These are phyloP conservation scores for Octopus bimaculoides DNA, from an alignment of 1,140 invertebrate genomes.

Conservation along the genomic window DNA sequence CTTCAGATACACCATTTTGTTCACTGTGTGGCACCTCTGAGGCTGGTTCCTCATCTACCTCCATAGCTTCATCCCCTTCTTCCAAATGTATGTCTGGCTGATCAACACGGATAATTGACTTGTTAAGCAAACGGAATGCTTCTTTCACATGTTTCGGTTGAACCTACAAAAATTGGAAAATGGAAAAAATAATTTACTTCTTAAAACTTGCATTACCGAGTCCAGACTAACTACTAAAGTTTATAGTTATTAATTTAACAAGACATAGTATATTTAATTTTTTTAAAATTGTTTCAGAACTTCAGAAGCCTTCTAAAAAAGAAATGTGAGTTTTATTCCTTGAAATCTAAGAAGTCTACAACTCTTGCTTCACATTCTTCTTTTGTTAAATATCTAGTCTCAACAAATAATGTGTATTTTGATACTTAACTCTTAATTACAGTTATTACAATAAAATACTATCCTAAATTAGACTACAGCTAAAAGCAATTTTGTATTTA, in stretches of 20 bases:
- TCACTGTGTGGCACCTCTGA: conserved; percentile 8
- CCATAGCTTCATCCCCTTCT: conserved; percentile 59
- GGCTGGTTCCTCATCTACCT: conserved; percentile 37
- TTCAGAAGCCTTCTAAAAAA: too few relatives aligned
- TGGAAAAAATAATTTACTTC: conserved; percentile 14
- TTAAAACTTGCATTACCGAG: not conserved
- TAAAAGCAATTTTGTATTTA: too few relatives aligned
- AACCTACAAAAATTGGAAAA: conserved; percentile 53
- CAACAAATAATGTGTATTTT: too few relatives aligned
- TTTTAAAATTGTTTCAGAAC: too few relatives aligned
- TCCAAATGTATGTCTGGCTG: conserved; percentile 95
- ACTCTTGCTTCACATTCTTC: too few relatives aligned
- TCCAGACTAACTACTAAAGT: not conserved
- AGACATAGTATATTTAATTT: too few relatives aligned
- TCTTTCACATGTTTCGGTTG: conserved; percentile 86
- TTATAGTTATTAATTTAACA: not conserved
- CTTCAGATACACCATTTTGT: conserved; percentile 19
- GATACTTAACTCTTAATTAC: too few relatives aligned
- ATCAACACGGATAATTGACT: conserved; percentile 96
- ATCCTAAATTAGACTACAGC: too few relatives aligned
- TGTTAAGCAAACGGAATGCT: conserved; percentile 91
- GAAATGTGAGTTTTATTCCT: too few relatives aligned
- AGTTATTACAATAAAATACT: too few relatives aligned
- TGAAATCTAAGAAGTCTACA: too few relatives aligned
- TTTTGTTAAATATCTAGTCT: too few relatives aligned